A percentile compares a stretch with the other conserved stretches of the same genome.
These are phyloP conservation scores for Pagrus major DNA, from an alignment of 2,113 vertebrate genomes.

Conservation along the genomic window DNA sequence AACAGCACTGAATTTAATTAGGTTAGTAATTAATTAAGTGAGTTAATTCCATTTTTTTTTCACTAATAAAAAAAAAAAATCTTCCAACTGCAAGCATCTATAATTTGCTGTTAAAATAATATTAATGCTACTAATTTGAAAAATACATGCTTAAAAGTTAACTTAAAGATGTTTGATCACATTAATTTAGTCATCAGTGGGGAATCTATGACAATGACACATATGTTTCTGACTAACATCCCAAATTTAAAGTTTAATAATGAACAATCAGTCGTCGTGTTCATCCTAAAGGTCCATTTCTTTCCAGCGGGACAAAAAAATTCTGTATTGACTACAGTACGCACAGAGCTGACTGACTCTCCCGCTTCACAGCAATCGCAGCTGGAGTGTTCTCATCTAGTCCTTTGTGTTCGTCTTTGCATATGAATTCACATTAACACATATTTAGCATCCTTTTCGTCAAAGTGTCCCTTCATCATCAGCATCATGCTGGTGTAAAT, in stretches of 20 bases:
- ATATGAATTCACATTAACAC: conserved; percentile 27
- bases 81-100: conserved; percentile 87
- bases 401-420: conserved; percentile 60
- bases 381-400: conserved; percentile 49
- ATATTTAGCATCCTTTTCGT: conserved; percentile 58
- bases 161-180: conserved; percentile 76
- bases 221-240: conserved; percentile 35
- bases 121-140: conserved; percentile 68
- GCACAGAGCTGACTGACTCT: conserved; percentile 51
- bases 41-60: conserved; percentile 55
- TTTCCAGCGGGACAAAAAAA: conserved; percentile 51
- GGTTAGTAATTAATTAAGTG: conserved; percentile 49
- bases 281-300: conserved; percentile 55
- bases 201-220: conserved; percentile 42
- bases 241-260: conserved; percentile 56
- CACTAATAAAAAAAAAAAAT: conserved; percentile 47
- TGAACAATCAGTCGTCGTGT: conserved; percentile 28
- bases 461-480: conserved; percentile 87
- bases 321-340: conserved; percentile 56
- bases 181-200: conserved; percentile 58
- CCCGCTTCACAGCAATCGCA: conserved; percentile 24
- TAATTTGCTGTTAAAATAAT: conserved; percentile 81
- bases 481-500: conserved; percentile 90
- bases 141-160: conserved; percentile 88
- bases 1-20: conserved; percentile 26